These are phyloP conservation scores for Tuta absoluta DNA, from an alignment of 2,888 invertebrate genomes.

Conservation along the genomic window DNA sequence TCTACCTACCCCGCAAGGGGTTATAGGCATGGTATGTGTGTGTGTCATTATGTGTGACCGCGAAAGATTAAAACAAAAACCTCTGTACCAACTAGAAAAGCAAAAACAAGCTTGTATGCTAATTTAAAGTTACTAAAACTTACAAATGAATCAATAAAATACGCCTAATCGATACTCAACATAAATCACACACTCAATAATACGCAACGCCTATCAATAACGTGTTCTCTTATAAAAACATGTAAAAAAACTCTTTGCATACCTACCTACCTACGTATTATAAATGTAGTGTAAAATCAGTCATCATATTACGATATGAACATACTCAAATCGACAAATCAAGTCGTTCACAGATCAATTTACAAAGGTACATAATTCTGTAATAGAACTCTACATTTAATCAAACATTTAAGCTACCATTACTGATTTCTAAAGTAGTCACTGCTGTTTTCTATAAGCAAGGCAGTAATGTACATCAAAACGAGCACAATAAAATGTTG, in stretches of 20 bases:
- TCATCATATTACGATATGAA: background rate
- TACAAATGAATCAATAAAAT: conserved; percentile 7
- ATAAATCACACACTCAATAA: background rate
- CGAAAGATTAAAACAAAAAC: no score
- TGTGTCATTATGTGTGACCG: no score
- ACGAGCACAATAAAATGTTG: background rate
- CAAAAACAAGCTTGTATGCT: background rate
- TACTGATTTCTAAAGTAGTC: background rate
- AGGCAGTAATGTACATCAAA: conserved; percentile 3
- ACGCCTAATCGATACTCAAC: background rate
- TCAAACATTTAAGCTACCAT: background rate
- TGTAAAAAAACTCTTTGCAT: background rate
- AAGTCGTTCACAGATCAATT: background rate
- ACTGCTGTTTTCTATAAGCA: background rate
- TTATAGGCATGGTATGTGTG: no score
- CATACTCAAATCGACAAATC: background rate
- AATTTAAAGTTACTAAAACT: background rate
- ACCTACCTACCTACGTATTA: background rate
- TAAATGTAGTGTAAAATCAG: no score
- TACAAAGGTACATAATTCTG: background rate
- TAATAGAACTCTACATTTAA: background rate
- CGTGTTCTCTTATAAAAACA: background rate
- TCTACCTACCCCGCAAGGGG: no score
- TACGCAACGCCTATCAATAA: conserved; percentile 11
- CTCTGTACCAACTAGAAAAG: background rate